Evolutionary conservation across 1,140 invertebrate species (phyloP), one percentile per base, ranked within the genome.

Genomic region (Paracyclopina nana): DNA sequence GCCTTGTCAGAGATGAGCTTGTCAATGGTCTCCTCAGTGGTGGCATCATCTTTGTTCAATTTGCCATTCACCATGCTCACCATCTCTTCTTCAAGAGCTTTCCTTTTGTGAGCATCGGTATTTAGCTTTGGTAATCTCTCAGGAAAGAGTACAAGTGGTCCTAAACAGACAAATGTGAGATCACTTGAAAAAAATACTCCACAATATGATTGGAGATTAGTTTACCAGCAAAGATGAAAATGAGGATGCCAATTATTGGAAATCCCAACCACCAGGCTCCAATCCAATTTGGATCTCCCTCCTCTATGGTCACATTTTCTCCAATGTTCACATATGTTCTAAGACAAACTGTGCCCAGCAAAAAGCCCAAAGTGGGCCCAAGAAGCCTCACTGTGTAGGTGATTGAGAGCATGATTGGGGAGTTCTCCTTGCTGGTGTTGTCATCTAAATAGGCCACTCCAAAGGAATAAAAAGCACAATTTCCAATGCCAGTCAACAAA

Each of bases 211-310:
- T n/a, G n/a, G n/a, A n/a, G n/a, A n/a, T n/a, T n/a, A n/a, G n/a
- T n/a, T n/a, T n/a, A n/a, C n/a, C 16, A 2, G 45, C 45, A 6
- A 59, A 54, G 11, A 60, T 27, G 1, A 58, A 29, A 8, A 58
- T 20, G 1, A 53, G 5, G 9, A 46, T 18, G 27, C 57, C 55
- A n/a, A 59, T 28, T 9, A 60, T 45, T 9, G 56, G 18, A 27
- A 57, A 60, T 18, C 58, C 58, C 25, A 60, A 16, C 58, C 58
- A 60, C 58, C 58, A 60, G 8, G 57, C 59, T 29, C 58, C 58
- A 12, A 60, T 48, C 58, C 58, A 60, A 8, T 58, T 29, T 12
- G 58, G 54, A 49, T 59, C 58, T 29, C 46, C 42, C 14, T 52
- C 27, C 28, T 42, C 53, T 43, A 53, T 43, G 4, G 38, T 40